These are phyloP conservation scores for Drosophila pullipes DNA, from an alignment of 2,888 invertebrate genomes.

Conservation along the genomic window DNA sequence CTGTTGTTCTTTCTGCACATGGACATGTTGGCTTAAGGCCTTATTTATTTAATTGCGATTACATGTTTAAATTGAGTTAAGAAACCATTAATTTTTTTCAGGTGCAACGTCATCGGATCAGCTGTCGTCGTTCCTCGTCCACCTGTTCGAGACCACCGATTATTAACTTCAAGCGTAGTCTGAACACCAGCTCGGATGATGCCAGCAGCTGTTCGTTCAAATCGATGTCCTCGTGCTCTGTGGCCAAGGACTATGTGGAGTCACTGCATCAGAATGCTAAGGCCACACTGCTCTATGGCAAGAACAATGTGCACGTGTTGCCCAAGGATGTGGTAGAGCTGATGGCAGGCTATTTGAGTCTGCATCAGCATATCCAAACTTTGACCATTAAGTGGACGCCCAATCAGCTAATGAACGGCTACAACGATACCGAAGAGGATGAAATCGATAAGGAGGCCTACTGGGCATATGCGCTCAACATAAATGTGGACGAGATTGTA, in stretches of 20 bases:
- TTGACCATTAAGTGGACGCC: slow-evolving; percentile 98
- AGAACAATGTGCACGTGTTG: slow-evolving; percentile 96
- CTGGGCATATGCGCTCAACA: slow-evolving; percentile 97
- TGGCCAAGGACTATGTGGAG: slow-evolving; percentile 96
- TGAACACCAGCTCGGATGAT: slow-evolving; percentile 92
- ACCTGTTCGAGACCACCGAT: slow-evolving; percentile 90
- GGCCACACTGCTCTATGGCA: slow-evolving; percentile 95
- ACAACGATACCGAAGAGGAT: slow-evolving; percentile 89
- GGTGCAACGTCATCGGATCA: slow-evolving; percentile 90
- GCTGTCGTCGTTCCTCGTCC: slow-evolving; percentile 92
- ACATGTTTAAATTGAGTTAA: background rate
- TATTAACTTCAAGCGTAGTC: slow-evolving; percentile 89
- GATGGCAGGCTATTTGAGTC: slow-evolving; percentile 95
- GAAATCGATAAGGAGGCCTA: slow-evolving; percentile 90
- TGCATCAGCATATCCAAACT: slow-evolving; percentile 93
- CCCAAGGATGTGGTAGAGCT: slow-evolving; percentile 93
- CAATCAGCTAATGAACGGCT: slow-evolving; percentile 97
- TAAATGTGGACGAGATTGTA: slow-evolving; percentile 95
- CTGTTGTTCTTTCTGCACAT: too few relatives aligned
- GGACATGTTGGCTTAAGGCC: background rate
- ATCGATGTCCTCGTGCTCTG: slow-evolving; percentile 83
- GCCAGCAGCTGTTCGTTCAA: slow-evolving; percentile 85
- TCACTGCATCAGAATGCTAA: slow-evolving; percentile 97
- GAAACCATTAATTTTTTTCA: slow-evolving; percentile 7
- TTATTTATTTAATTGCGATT: background rate